Base-by-base conservation (phyloP, 2,113 vertebrate genomes). In the Poeciliopsis turrubarensis region DNA sequence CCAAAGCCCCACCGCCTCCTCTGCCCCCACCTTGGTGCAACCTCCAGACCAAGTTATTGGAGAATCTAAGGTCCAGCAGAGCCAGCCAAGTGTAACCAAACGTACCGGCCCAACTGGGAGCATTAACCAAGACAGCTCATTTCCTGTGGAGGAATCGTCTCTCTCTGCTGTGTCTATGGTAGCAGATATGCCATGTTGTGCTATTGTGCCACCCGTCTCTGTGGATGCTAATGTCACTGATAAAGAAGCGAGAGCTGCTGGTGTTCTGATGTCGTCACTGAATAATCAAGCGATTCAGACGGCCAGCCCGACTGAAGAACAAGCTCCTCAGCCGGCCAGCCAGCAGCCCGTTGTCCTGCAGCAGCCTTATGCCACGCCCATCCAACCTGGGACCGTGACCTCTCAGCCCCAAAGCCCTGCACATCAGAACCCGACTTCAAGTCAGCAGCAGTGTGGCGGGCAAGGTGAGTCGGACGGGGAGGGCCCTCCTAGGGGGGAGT, bases 381-480 rank as follows among this genome's bases (percentile, higher is more conserved):
- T 60, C 83, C 78, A 87, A 75, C 0, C 83, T 78, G 10, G 77
- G 79, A 84, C 92, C 1, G 78, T 91, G 73, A 87, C 87, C 19
- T 93, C 91, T 1, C 92, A 93, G 79, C 92, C 92, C 29, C 91
- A 93, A 79, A 93, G 92, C 82, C 92, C 92, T 5, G 92, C 89
- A 54, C 92, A 93, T 84, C 91, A 88, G 37, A 31, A 8, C 57
- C 72, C 80, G 8, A 63, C 77, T 0, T 78, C 81, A 3, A 66
- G 77, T 78, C 91, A 89, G 30, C 91, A 85, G 71, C 92, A 89
- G 74, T 44, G 90, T 0, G 90, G 91, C 0, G 91, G 91, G 1
- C 89, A 95, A 0, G 88, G 93, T 0, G 98, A 99, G 87, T 98
- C 97, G 0, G 97, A 99, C 1, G 93, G 96, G 0, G 98, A 99